Evolutionary conservation across 2,797 vertebrate genomes (phyloP), one percentile per base, ranked within the genome.

Genomic region (Hybognathus amarus): DNA sequence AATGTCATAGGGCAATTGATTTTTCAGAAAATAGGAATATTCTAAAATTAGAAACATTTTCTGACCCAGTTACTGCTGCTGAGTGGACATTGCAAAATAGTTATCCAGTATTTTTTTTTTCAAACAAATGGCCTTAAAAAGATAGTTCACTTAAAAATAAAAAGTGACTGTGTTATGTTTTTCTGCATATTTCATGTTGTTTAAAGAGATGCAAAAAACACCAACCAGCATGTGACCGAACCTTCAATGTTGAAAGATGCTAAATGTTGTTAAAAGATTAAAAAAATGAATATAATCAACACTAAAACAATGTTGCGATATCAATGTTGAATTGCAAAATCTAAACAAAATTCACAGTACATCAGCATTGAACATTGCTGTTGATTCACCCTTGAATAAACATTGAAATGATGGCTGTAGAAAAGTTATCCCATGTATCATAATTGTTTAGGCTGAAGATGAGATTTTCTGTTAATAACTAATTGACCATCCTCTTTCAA

Each of bases 1-100:
- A n/a, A 80, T 80, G 40, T 18, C 27, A 73, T 36, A 69, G 40
- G 30, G 45, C 59, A 64, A 77, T 47, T 61, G 36, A 42, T 80
- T 70, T 80, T 56, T 40, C 8, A 38, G 50, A 70, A 30, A 59
- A 61, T 10, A 47, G 24, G 0, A 30, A 47, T 15, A 17, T 11
- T 42, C 67, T 59, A 59, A 59, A 13, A 36, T 80, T 70, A 33
- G 50, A 80, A 71, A 61, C 18, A 30, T 17, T 12, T 80, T 15
- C 42, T 70, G n/a, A 54, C 27, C 33, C 15, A 27, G 47, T 50
- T 54, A 77, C 38, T 17, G 9, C 36, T 20, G 5, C 36, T 30
- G 5, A 66, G 67, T 80, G 8, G 54, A 47, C 30, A 15, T 33
- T 80, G 78, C 36, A 40, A n/a, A 40, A 59, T 24, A 40, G 17